phyloP scores from a whole-genome alignment of 2,113 vertebrate species.

The Beaufortia kweichowensis region DNA sequence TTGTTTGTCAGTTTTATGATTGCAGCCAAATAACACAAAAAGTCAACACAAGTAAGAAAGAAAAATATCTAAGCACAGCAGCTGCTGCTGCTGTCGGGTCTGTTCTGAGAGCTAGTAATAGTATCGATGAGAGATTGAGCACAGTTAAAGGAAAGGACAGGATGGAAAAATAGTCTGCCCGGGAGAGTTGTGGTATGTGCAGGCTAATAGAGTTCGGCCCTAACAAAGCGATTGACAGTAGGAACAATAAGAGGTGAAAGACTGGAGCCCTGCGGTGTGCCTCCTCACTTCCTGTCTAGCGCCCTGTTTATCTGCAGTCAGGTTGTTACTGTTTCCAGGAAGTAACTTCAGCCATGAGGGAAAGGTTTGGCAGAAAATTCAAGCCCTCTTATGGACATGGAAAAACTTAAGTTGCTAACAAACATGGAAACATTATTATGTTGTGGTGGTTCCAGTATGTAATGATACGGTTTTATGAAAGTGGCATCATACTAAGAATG shows the following conservation, averaged over 20 bases:
- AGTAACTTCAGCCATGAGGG: constrained; percentile 67
- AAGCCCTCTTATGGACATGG: constrained; percentile 47
- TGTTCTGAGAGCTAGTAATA: constrained; percentile 27
- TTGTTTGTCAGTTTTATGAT: too few species aligned
- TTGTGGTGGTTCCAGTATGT: neutral
- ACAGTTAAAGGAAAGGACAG: constrained; percentile 34
- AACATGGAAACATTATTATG: constrained; percentile 12
- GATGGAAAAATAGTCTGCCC: neutral
- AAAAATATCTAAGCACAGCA: constrained; percentile 8
- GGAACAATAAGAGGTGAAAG: constrained; percentile 70
- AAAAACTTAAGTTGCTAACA: constrained; percentile 34
- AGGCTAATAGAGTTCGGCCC: constrained; percentile 56
- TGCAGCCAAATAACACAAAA: neutral
- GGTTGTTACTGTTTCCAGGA: constrained; percentile 74
- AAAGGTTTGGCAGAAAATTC: constrained; percentile 62
- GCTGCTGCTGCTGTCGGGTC: constrained; percentile 15
- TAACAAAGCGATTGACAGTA: constrained; percentile 59
- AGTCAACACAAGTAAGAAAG: neutral
- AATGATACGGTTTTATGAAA: neutral
- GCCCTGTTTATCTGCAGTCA: constrained; percentile 64
- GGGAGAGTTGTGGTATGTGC: constrained; percentile 45
- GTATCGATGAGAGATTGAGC: constrained; percentile 43
- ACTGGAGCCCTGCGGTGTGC: constrained; percentile 51
- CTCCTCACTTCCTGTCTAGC: constrained; percentile 63
- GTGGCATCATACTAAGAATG: neutral